Evolutionary conservation across 2,113 vertebrate species (phyloP).

Genomic region (Regulus satrapa): DNA sequence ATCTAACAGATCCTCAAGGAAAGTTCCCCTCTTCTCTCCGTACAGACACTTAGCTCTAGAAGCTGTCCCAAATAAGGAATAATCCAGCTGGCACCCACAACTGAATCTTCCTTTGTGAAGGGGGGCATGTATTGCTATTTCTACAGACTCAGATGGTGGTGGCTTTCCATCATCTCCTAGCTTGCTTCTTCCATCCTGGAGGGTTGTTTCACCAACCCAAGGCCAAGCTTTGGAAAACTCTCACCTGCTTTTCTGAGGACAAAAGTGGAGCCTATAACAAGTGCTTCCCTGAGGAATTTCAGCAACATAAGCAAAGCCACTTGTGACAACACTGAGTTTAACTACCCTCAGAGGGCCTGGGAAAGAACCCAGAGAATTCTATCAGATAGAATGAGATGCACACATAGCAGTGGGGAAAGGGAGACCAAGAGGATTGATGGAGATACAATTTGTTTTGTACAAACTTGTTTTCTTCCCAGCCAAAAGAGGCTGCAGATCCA

Average conservation of each 20-base stretch:
- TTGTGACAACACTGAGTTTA: not conserved
- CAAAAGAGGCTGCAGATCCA: not conserved
- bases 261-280: not conserved
- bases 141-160: not conserved
- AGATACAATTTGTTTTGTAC: not conserved
- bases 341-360: not conserved
- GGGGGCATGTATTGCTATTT: not conserved
- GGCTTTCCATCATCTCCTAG: not conserved
- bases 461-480: not conserved
- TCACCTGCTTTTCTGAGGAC: not conserved
- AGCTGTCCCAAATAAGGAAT: not conserved
- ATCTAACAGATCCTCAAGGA: not conserved
- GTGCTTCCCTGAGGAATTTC: not conserved
- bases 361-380: not conserved
- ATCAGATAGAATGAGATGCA: not conserved
- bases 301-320: not conserved
- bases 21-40: not conserved
- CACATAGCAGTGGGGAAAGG: not conserved
- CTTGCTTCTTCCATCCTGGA: not conserved
- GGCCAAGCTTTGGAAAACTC: not conserved
- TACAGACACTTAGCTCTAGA: not conserved
- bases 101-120: not conserved
- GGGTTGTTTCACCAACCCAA: not conserved
- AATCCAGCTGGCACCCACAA: not conserved
- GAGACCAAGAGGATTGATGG: not conserved